These are phyloP conservation scores for Teleogryllus oceanicus DNA, from an alignment of 2,888 invertebrate species.

Conservation along the genomic window DNA sequence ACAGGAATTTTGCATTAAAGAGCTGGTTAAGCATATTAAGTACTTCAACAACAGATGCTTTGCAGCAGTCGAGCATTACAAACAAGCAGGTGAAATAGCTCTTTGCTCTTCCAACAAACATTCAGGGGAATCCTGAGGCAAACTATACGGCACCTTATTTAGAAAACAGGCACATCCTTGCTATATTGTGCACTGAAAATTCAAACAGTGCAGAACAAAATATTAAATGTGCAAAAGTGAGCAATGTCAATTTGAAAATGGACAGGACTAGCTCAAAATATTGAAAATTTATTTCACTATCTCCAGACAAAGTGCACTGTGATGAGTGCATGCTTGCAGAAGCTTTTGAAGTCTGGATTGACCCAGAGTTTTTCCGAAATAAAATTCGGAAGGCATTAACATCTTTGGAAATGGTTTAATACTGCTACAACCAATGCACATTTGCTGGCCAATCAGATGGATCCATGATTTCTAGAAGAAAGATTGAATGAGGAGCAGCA, in stretches of 20 bases:
- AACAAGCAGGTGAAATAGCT: constrained; percentile 23
- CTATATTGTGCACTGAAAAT: constrained; percentile 23
- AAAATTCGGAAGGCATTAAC: no score
- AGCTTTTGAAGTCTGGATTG: no score
- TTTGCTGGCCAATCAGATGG: no score
- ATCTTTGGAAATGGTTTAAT: no score
- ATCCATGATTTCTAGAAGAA: no score
- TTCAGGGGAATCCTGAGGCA: neutral
- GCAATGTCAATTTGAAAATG: constrained; percentile 21
- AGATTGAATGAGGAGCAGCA: no score
- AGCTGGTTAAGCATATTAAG: constrained; percentile 19
- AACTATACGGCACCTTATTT: constrained; percentile 22
- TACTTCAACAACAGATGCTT: constrained; percentile 26
- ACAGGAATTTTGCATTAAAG: constrained; percentile 19
- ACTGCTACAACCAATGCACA: no score
- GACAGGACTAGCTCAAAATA: neutral
- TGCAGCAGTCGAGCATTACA: constrained; percentile 23
- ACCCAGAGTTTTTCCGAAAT: no score
- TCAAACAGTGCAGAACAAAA: constrained; percentile 4
- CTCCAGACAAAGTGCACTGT: no score
- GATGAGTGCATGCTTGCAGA: no score
- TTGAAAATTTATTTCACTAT: neutral
- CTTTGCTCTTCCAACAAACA: constrained; percentile 6
- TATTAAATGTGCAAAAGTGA: constrained; percentile 3
- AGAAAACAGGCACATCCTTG: constrained; percentile 25